Evolutionary conservation across 2,797 vertebrate species (phyloP), one percentile per base, ranked within the genome.

Genomic region (Buphagus erythrorhynchus): DNA sequence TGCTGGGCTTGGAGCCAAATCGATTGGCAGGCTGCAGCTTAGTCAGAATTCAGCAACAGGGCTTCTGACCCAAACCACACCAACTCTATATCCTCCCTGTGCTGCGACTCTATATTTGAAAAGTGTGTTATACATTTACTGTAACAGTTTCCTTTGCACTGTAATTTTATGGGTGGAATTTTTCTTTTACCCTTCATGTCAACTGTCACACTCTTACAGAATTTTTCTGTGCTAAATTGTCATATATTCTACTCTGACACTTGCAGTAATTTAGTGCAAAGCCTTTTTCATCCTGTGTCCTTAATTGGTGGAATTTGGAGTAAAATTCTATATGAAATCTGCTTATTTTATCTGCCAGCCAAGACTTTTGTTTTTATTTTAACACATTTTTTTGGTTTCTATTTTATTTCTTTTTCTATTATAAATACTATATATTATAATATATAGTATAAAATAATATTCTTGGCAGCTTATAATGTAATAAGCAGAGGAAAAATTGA

Each of bases 1-100:
- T 95, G 66, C 95, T 92, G 92, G 97, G 96, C 96, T 90, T 82
- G 54, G 35, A 11, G 90, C 95, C 97, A 97, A 94, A 87, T 87
- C 40, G 4, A 82, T 93, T 93, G 91, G 86, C 95, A 96, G 80
- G 45, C 77, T 89, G 51, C 65, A 67, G 36, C 38, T 35, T 90
- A 94, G 67, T 93, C 78, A 67, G 94, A 94, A 95, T 73, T 74
- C 90, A 88, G 72, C 81, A 84, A 58, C 35, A 59, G 42, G 48
- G 86, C 84, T 86, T 92, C 90, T 96, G 93, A 95, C 92, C 92
- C 80, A 92, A 91, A 89, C 86, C 92, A 91, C 38, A 7, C 86
- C 93, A 93, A 73, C 75, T 90, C 77, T 66, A 29, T 74, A 94
- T 93, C 73, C 86, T 95, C 73, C 52, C 63, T 77, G 40, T 89